Evolutionary conservation across 2,113 vertebrate genomes (phyloP).

Genomic region (Tichodroma muraria): DNA sequence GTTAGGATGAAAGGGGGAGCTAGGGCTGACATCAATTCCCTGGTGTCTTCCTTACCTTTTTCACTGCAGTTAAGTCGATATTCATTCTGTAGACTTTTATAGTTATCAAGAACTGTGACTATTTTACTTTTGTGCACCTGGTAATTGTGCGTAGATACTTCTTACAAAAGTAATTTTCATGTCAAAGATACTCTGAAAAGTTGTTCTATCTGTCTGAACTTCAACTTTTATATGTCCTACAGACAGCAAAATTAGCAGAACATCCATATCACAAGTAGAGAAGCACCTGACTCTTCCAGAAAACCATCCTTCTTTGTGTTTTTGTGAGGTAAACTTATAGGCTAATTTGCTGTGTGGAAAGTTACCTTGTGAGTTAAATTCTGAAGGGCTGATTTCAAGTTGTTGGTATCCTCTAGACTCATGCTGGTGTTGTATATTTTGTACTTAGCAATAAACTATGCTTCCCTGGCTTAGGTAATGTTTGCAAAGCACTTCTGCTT

Average conservation of each 20-base stretch:
- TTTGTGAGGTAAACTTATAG: not conserved
- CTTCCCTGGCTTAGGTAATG: not conserved
- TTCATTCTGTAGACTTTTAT: not conserved
- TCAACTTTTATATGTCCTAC: not conserved
- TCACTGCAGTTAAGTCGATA: accelerated
- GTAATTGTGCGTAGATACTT: not conserved
- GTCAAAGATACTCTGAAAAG: not conserved
- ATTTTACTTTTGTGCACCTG: not conserved
- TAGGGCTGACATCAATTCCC: not conserved
- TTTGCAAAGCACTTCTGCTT: not conserved
- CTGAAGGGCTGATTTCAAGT: not conserved
- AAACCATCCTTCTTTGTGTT: not conserved
- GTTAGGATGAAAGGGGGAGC: not conserved
- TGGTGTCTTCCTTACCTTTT: not conserved
- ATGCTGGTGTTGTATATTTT: not conserved
- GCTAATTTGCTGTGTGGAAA: not conserved
- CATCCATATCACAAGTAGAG: not conserved
- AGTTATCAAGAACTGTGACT: not conserved
- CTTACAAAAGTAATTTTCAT: not conserved
- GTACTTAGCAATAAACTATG: not conserved
- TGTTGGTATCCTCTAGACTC: not conserved
- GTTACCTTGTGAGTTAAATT: not conserved
- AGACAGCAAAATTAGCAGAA: not conserved
- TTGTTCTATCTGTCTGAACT: not conserved
- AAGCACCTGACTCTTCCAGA: not conserved